These are phyloP conservation scores for Rhogogaster chlorosoma DNA, from an alignment of 2,888 invertebrate genomes.

Conservation along the genomic window DNA sequence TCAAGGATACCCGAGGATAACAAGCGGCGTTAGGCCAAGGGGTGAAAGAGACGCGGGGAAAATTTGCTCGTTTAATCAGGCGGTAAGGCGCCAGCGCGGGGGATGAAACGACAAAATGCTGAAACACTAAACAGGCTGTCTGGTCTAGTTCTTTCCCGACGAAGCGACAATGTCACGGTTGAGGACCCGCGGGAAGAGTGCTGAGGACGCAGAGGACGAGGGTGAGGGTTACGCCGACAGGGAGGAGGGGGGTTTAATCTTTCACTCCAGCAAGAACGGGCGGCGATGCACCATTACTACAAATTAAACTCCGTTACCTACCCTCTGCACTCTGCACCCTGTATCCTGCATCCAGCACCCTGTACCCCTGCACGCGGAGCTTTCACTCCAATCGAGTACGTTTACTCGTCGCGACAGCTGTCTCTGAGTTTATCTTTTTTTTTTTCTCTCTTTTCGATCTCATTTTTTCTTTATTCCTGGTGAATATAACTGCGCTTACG, in stretches of 20 bases:
- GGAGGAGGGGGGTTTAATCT: conserved; percentile 66
- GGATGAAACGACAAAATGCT: conserved; percentile 60
- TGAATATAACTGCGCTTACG: conserved; percentile 7
- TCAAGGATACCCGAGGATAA: conserved; percentile 9
- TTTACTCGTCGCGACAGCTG: conserved; percentile 37
- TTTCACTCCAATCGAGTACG: conserved; percentile 51
- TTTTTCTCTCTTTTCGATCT: neutral
- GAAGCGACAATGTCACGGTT: conserved; percentile 54
- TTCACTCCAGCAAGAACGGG: conserved; percentile 65
- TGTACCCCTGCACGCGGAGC: conserved; percentile 14
- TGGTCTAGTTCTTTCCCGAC: conserved; percentile 65
- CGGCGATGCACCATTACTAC: conserved; percentile 68
- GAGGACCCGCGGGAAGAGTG: conserved; percentile 39
- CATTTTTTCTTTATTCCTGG: neutral
- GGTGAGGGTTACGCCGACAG: conserved; percentile 11
- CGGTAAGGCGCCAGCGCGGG: conserved; percentile 49
- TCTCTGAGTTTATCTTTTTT: neutral
- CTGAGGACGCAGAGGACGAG: conserved; percentile 59
- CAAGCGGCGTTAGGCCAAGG: neutral
- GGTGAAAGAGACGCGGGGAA: conserved; percentile 63
- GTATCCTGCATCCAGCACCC: conserved; percentile 12
- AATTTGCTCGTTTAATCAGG: conserved; percentile 73
- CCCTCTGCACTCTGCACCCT: conserved; percentile 36
- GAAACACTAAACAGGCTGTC: conserved; percentile 65
- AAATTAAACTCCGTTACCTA: conserved; percentile 65